Conservation (phyloP, 2,797 vertebrate genomes). For the Hypotaenidia okinawae region DNA sequence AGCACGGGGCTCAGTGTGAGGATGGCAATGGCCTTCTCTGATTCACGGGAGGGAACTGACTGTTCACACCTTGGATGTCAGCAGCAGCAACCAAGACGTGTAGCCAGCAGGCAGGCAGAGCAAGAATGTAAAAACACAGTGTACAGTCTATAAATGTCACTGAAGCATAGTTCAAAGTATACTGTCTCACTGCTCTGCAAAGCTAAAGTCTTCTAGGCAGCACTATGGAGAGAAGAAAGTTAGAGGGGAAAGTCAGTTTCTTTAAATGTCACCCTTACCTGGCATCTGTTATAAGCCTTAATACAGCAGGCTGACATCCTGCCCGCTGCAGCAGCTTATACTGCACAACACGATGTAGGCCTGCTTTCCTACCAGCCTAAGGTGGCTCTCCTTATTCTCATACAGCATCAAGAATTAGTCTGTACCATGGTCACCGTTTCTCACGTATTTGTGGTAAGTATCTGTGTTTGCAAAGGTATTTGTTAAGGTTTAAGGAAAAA, state of each 20-base stretch:
- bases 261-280: neutral
- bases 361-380: neutral
- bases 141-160: neutral
- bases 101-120: neutral
- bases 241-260: neutral
- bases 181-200: neutral
- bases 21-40: neutral
- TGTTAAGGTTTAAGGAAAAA: neutral
- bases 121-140: neutral
- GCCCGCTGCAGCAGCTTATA: accelerated
- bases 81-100: neutral
- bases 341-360: neutral
- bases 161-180: neutral
- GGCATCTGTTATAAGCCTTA: neutral
- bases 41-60: neutral
- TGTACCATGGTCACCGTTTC: neutral
- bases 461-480: neutral
- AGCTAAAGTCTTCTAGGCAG: neutral
- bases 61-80: neutral
- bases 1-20: accelerated
- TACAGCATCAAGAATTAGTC: neutral
- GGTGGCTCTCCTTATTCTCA: neutral
- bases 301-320: neutral
- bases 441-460: neutral
- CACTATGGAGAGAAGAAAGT: neutral